phyloP scores from a whole-genome alignment of 1,140 invertebrate species.

The Mya arenaria region DNA sequence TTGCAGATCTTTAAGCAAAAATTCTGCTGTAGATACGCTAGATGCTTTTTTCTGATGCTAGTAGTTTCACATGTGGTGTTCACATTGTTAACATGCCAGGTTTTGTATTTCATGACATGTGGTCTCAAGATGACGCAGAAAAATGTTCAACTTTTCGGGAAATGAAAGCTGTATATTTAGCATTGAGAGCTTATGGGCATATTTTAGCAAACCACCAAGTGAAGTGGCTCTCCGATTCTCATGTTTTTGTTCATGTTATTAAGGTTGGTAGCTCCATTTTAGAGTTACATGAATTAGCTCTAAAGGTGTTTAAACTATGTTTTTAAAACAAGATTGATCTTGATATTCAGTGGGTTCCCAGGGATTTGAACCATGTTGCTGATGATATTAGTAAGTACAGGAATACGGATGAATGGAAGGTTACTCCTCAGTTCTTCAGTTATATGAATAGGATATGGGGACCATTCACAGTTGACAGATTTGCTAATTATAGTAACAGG shows the following conservation, averaged over 20 bases:
- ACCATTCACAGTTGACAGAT: constrained; percentile 17
- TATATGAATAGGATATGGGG: constrained; percentile 14
- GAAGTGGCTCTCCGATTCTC: constrained; percentile 11
- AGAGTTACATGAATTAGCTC: background rate
- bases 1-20: too few species aligned
- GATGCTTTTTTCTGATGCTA: too few species aligned
- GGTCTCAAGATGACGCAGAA: background rate
- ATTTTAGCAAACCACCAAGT: background rate
- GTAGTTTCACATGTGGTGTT: too few species aligned
- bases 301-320: background rate
- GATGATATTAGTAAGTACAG: constrained; percentile 11
- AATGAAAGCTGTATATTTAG: background rate
- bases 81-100: background rate
- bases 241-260: background rate
- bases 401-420: constrained; percentile 31
- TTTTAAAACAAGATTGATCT: background rate
- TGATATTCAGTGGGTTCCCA: constrained; percentile 30
- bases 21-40: too few species aligned
- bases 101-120: constrained; percentile 2
- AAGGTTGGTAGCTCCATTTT: background rate
- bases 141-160: constrained; percentile 10
- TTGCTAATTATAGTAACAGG: constrained; percentile 3
- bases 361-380: background rate
- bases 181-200: background rate
- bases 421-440: constrained; percentile 1